Percentiles rank a stretch among this genome's conserved stretches.
Evolutionary conservation across 2,797 vertebrate genomes (phyloP).

Genomic region (Cyprinella venusta): DNA sequence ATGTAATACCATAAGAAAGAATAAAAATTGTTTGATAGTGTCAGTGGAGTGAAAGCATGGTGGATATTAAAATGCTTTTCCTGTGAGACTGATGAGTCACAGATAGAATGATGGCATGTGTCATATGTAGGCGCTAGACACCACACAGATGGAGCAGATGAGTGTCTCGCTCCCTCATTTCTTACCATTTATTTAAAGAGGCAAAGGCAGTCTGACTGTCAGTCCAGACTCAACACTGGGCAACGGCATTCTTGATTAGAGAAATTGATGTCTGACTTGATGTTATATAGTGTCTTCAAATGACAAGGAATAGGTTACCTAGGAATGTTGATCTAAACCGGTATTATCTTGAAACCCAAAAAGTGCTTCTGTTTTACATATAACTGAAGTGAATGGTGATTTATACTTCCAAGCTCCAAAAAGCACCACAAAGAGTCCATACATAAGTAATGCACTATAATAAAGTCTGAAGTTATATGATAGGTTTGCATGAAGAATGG

Average conservation of each 20-base stretch:
- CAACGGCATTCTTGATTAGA: constrained; percentile 4
- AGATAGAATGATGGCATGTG: constrained; percentile 52
- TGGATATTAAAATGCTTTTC: constrained; percentile 54
- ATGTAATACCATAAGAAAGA: background rate
- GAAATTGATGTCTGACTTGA: background rate
- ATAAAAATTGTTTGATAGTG: background rate
- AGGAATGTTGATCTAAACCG: background rate
- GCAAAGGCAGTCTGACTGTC: constrained; percentile 36
- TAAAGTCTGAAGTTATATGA: too few relatives aligned
- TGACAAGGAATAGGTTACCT: background rate
- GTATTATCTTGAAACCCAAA: background rate
- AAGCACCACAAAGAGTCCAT: background rate
- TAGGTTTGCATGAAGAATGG: background rate
- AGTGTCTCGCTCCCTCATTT: constrained; percentile 50
- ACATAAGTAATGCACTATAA: background rate
- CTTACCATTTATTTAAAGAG: constrained; percentile 55
- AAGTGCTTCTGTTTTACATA: background rate
- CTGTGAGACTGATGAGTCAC: constrained; percentile 55
- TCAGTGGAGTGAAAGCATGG: constrained; percentile 36
- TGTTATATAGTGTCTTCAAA: background rate
- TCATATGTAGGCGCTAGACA: constrained; percentile 58
- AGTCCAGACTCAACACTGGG: constrained; percentile 32
- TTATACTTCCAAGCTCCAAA: background rate
- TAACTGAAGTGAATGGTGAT: background rate
- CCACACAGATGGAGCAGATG: constrained; percentile 61